Percentiles rank a stretch among this genome's conserved stretches.
Evolutionary conservation across 2,888 invertebrate genomes (phyloP).

Genomic region (Eupithecia subfuscata): DNA sequence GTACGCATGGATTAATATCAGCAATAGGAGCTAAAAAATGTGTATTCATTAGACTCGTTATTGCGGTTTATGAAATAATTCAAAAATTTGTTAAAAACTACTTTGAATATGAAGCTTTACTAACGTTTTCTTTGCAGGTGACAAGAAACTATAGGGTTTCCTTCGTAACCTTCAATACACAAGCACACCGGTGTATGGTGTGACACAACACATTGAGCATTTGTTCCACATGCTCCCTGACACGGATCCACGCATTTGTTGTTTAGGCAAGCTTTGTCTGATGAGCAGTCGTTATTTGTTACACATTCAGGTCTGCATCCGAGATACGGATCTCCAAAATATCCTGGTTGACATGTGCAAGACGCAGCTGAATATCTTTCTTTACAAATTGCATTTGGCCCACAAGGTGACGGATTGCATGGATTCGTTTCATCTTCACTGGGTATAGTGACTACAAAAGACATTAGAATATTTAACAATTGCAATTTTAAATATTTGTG

Average conservation of each 20-base stretch:
- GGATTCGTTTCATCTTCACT: constrained; percentile 88
- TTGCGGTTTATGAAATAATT: not conserved
- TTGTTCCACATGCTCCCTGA: constrained; percentile 91
- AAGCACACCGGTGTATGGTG: constrained; percentile 93
- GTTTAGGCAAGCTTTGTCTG: constrained; percentile 90
- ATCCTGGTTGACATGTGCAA: constrained; percentile 91
- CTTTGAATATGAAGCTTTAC: constrained; percentile 57
- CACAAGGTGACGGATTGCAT: constrained; percentile 94
- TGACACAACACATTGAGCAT: constrained; percentile 90
- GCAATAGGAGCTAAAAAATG: constrained; percentile 71
- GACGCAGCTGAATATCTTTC: constrained; percentile 93
- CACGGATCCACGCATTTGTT: constrained; percentile 94
- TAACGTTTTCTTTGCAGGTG: constrained; percentile 73
- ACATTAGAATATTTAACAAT: constrained; percentile 17
- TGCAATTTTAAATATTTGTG: not conserved
- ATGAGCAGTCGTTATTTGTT: constrained; percentile 90
- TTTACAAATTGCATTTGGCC: constrained; percentile 92
- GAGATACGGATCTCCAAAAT: constrained; percentile 94
- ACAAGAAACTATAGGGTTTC: constrained; percentile 88
- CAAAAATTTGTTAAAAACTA: too few species aligned
- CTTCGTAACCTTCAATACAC: constrained; percentile 90
- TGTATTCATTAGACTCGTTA: not conserved
- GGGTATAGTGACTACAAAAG: constrained; percentile 78
- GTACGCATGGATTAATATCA: constrained; percentile 86
- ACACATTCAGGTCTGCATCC: constrained; percentile 94